Conservation (phyloP, 2,888 invertebrate genomes). For the Tenthredo livida region DNA sequence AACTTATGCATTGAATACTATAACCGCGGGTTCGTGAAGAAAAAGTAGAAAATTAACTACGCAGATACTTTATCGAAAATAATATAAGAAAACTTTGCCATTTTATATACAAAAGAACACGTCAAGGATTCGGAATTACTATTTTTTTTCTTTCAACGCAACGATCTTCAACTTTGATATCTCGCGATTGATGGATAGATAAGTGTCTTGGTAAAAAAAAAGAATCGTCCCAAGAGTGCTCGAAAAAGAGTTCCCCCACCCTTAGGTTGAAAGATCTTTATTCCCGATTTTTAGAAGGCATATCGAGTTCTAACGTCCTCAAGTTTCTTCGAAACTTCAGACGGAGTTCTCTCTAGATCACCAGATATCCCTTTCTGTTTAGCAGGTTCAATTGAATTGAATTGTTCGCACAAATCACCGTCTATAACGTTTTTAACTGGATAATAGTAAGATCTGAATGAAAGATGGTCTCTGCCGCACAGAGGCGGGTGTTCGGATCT, state of each 20-base stretch:
- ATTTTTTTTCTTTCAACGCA: background rate
- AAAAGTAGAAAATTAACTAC: background rate
- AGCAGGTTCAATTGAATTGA: constrained; percentile 94
- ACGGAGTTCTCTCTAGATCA: constrained; percentile 96
- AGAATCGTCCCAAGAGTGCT: background rate
- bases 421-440: constrained; percentile 99
- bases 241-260: background rate
- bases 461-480: constrained; percentile 98
- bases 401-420: constrained; percentile 99
- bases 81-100: background rate
- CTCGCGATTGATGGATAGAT: background rate
- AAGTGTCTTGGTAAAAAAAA: background rate
- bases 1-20: background rate
- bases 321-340: constrained; percentile 98
- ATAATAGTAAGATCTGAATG: constrained; percentile 98
- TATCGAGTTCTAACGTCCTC: constrained; percentile 99
- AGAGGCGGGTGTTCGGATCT: constrained; percentile 97
- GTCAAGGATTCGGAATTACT: background rate
- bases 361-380: constrained; percentile 98
- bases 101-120: background rate
- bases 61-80: background rate
- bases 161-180: background rate
- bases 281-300: constrained; percentile 88
- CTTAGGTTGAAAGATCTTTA: background rate
- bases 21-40: background rate